Conservation (phyloP, 2,888 invertebrate genomes). For the Caenorhabditis zanzibari region DNA sequence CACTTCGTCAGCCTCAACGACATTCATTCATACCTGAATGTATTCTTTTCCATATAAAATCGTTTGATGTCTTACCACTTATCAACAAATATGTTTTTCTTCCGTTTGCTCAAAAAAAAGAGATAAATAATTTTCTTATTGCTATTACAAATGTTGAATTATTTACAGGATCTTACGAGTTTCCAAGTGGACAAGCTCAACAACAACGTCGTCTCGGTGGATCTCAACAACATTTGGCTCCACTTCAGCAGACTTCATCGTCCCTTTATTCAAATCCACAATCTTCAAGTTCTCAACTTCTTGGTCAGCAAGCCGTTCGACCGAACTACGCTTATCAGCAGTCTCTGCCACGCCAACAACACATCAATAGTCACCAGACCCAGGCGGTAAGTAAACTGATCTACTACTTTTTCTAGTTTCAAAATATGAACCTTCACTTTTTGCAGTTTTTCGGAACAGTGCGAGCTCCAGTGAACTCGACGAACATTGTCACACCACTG, state of each 20-base stretch:
- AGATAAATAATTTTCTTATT: constrained; percentile 8
- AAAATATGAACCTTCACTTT: constrained; percentile 14
- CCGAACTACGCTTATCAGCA: constrained; percentile 54
- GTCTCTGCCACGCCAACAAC: constrained; percentile 60
- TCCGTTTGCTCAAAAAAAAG: not conserved
- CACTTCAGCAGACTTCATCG: constrained; percentile 47
- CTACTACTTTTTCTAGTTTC: constrained; percentile 18
- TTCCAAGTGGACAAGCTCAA: constrained; percentile 66
- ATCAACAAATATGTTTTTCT: constrained; percentile 14
- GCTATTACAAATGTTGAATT: constrained; percentile 19
- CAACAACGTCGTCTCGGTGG: constrained; percentile 65
- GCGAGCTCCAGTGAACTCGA: constrained; percentile 49
- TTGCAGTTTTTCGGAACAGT: constrained; percentile 54
- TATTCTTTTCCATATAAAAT: constrained; percentile 31
- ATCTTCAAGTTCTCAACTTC: constrained; percentile 40
- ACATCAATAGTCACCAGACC: constrained; percentile 59
- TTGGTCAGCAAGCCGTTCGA: constrained; percentile 52
- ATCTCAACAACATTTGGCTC: constrained; percentile 65
- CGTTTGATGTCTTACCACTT: constrained; percentile 34
- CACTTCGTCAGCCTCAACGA: constrained; percentile 25
- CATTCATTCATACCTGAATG: constrained; percentile 13
- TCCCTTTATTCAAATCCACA: constrained; percentile 52
- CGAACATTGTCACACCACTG: constrained; percentile 63
- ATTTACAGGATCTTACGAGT: constrained; percentile 58
- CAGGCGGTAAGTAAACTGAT: constrained; percentile 56